phyloP scores from a whole-genome alignment of 2,113 vertebrate species.

The Colistium nudipinnis region DNA sequence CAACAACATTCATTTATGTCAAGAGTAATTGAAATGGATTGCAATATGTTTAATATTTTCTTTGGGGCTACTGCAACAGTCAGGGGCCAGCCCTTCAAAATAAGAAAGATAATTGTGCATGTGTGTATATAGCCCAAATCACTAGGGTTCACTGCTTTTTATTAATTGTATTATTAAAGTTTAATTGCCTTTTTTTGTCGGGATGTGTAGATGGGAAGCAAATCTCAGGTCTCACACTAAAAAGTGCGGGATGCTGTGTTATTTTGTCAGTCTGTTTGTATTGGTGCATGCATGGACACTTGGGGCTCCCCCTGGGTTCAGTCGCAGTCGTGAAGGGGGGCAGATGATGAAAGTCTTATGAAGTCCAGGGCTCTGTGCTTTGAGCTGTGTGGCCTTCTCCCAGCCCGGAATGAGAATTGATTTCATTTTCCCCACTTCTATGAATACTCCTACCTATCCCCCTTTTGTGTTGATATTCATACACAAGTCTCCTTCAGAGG shows the following conservation, averaged over 20 bases:
- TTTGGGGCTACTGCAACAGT: too few relatives aligned
- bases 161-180: background rate
- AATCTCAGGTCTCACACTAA: slow-evolving; percentile 2
- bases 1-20: background rate
- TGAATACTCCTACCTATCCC: slow-evolving; percentile 37
- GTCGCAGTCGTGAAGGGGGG: slow-evolving; percentile 35
- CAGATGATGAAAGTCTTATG: slow-evolving; percentile 61
- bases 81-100: too few relatives aligned
- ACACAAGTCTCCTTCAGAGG: slow-evolving; percentile 44
- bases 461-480: slow-evolving; percentile 47
- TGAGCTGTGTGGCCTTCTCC: slow-evolving; percentile 42
- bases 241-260: slow-evolving; percentile 33
- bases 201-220: too few relatives aligned
- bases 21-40: background rate
- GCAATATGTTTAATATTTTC: background rate
- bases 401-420: slow-evolving; percentile 51
- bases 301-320: slow-evolving; percentile 16
- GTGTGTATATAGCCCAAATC: background rate
- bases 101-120: background rate
- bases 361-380: slow-evolving; percentile 35
- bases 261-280: slow-evolving; percentile 53
- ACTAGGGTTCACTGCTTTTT: background rate
- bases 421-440: slow-evolving; percentile 37
- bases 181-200: background rate
- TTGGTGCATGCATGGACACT: slow-evolving; percentile 50